phyloP scores from a whole-genome alignment of 2,888 invertebrate species.

The Xestia rhomboidea region DNA sequence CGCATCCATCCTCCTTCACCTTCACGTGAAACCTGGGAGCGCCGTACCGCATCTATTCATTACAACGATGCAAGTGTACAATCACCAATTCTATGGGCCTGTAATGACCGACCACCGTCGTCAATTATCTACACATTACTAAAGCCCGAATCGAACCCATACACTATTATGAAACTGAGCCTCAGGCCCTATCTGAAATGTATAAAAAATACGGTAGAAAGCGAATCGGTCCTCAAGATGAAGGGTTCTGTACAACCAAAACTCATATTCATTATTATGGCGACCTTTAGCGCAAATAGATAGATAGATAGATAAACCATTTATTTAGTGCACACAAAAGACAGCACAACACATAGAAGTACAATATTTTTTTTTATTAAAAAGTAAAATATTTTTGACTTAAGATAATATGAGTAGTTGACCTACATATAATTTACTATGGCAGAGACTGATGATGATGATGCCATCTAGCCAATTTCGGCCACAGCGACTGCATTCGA shows the following conservation, averaged over 20 bases:
- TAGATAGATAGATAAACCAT: too few relatives aligned
- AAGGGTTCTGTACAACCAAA: constrained; percentile 7
- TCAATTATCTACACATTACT: constrained; percentile 75
- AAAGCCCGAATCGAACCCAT: constrained; percentile 52
- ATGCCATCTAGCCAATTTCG: too few relatives aligned
- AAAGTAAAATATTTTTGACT: too few relatives aligned
- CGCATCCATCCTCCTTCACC: constrained; percentile 31
- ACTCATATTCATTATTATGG: not conserved
- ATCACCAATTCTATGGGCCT: constrained; percentile 81
- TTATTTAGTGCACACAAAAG: too few relatives aligned
- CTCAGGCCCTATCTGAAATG: constrained; percentile 50
- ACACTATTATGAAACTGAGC: constrained; percentile 60
- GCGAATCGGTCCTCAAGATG: not conserved
- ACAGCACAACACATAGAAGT: too few relatives aligned
- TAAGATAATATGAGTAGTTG: too few relatives aligned
- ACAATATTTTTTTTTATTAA: too few relatives aligned
- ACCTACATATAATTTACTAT: too few relatives aligned
- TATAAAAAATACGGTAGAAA: constrained; percentile 36
- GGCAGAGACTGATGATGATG: too few relatives aligned
- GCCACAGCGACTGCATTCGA: too few relatives aligned
- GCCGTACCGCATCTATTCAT: constrained; percentile 75
- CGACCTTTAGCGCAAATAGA: too few relatives aligned
- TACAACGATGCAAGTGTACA: constrained; percentile 72
- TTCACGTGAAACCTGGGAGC: constrained; percentile 61
- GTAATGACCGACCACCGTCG: constrained; percentile 73